A percentile compares a stretch with the other conserved stretches of the same genome.
Conservation (phyloP, 2,797 vertebrate genomes). For the Chiroxiphia lanceolata region DNA sequence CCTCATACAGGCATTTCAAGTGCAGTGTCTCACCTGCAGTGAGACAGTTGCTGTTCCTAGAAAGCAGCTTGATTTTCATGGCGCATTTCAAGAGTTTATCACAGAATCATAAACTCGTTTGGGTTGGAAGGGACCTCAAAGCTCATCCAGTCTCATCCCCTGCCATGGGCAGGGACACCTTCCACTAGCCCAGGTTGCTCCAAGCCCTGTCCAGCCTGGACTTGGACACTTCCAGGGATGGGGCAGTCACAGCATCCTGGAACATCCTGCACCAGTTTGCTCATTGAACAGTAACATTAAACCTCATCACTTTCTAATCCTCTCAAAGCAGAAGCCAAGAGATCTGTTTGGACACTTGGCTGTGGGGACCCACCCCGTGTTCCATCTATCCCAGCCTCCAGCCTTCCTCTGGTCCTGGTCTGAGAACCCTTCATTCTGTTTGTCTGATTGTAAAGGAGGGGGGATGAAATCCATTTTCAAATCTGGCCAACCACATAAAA, state of each 20-base stretch:
- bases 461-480: accelerated
- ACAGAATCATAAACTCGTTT: no score
- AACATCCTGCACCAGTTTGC: not conserved
- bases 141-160: not conserved
- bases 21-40: not conserved
- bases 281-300: not conserved
- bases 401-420: not conserved
- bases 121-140: not conserved
- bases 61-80: not conserved
- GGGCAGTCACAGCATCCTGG: not conserved
- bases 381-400: no score
- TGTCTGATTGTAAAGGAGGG: not conserved
- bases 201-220: not conserved
- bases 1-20: no score
- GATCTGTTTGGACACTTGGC: not conserved
- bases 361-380: accelerated
- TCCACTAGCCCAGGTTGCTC: not conserved
- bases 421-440: not conserved
- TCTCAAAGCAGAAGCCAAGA: not conserved
- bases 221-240: not conserved
- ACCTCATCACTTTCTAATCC: not conserved
- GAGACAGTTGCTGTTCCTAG: not conserved
- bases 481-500: not conserved
- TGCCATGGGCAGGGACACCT: not conserved
- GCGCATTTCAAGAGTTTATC: not conserved